Evolutionary conservation across 2,797 vertebrate genomes (phyloP).

Genomic region (Caiman crocodilus): DNA sequence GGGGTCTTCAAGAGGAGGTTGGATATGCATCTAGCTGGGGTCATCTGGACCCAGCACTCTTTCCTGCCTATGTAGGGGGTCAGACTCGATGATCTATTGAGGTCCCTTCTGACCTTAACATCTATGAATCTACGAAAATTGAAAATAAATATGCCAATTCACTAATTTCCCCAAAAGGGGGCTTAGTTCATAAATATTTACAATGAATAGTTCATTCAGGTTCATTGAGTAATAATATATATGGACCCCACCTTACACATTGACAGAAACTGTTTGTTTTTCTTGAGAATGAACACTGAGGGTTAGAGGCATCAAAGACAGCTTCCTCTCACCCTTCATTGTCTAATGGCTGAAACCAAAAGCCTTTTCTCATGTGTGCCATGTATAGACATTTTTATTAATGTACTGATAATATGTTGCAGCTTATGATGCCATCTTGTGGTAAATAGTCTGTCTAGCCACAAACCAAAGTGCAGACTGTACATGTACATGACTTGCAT

Average conservation of each 20-base stretch:
- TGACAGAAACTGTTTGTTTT: not conserved
- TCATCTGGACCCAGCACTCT: too few species aligned
- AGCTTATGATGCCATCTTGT: constrained; percentile 69
- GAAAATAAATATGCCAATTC: not conserved
- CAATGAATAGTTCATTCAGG: not conserved
- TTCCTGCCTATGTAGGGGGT: too few species aligned
- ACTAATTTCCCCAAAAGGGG: not conserved
- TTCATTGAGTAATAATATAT: not conserved
- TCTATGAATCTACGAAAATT: too few species aligned
- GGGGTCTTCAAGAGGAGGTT: too few species aligned
- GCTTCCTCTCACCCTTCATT: not conserved
- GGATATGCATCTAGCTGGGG: too few species aligned
- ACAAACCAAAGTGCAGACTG: not conserved
- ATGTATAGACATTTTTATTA: not conserved
- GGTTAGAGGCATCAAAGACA: not conserved
- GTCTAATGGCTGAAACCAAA: not conserved
- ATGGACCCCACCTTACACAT: not conserved
- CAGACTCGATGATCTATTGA: too few species aligned
- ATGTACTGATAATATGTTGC: not conserved
- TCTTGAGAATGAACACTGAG: not conserved
- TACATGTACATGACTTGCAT: rapidly evolving
- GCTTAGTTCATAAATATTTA: not conserved
- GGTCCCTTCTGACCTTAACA: too few species aligned
- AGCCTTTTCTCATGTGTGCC: not conserved
- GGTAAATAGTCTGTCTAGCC: not conserved